Evolutionary conservation across 2,113 vertebrate genomes (phyloP).

Genomic region (Etheostoma cragini): DNA sequence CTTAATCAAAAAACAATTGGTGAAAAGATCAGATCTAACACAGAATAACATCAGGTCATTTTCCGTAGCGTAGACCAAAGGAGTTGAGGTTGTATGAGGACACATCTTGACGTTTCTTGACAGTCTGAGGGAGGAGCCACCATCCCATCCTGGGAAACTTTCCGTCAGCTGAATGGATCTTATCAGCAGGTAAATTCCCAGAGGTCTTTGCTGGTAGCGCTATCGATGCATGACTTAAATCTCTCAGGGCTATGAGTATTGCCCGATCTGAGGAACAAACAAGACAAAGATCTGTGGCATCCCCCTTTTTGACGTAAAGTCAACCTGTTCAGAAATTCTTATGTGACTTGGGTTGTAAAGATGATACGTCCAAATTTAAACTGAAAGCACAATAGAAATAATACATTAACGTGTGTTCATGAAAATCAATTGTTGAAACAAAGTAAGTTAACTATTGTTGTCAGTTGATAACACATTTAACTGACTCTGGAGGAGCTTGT

Average conservation of each 20-base stretch:
- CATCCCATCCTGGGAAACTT: constrained; percentile 2
- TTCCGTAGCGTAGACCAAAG: constrained; percentile 55
- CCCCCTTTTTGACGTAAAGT: neutral
- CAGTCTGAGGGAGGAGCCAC: constrained; percentile 5
- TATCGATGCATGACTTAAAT: constrained; percentile 7
- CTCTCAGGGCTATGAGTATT: constrained; percentile 29
- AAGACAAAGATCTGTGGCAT: neutral
- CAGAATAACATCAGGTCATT: constrained; percentile 16
- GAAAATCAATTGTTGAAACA: neutral
- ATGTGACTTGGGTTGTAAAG: neutral
- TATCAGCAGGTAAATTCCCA: neutral
- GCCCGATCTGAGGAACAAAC: constrained; percentile 24
- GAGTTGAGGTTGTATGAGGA: constrained; percentile 54
- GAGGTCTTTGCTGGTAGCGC: neutral
- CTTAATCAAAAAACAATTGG: neutral
- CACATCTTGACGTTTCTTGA: constrained; percentile 26
- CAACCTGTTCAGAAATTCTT: neutral
- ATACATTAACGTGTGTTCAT: neutral
- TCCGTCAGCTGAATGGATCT: constrained; percentile 7
- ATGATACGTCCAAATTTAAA: neutral
- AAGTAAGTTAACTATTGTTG: neutral
- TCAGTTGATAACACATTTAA: neutral
- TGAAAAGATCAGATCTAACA: neutral
- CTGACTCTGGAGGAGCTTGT: neutral
- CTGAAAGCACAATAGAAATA: neutral